Base-by-base conservation (phyloP, 2,797 vertebrate genomes). In the Peromyscus attwateri region DNA sequence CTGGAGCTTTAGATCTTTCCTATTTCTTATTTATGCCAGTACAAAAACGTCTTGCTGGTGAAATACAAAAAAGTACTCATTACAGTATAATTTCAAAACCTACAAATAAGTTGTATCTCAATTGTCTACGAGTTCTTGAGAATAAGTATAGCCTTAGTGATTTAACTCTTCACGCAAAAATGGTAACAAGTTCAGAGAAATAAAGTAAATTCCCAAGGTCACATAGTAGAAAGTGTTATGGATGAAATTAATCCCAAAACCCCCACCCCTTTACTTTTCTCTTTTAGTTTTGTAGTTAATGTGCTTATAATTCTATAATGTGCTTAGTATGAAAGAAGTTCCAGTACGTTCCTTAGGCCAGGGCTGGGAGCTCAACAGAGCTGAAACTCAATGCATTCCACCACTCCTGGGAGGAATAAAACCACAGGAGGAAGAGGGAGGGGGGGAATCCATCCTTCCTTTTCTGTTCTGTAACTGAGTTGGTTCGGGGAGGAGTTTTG, bases 401-500 rank as follows among this genome's bases (percentile, higher is more conserved):
- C 1, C 3, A 13, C 29, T 23, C 93, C 71, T 55, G 62, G 13
- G 31, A 29, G 60, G 12, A 46, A 70, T 57, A 34, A 57, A 73
- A 27, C 31, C 64, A 70, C 43, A 85, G 46, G 12, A 57, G 31
- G 82, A 71, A 43, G 87, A 83, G 90, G 60, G n/a, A n/a, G 1
- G 0, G 27, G 40, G 16, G 2, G 1, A 0, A 10, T 70, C 34
- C 55, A 12, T 40, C 29, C 34, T 82, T 87, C 81, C 6, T 76
- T 43, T 92, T 97, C 82, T 23, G 80, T 88, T 3, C 0, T 34
- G 96, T 21, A 81, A 52, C 29, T 96, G 89, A 71, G 62, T 96
- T 96, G 94, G 2, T 77, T 83, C 75, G 93, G 82, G 13, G 68
- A 95, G 83, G 82, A 96, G 91, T 98, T 98, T 98, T 68, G 92